Evolutionary conservation across 2,888 invertebrate species (phyloP).

Genomic region (Nomada ferruginata): DNA sequence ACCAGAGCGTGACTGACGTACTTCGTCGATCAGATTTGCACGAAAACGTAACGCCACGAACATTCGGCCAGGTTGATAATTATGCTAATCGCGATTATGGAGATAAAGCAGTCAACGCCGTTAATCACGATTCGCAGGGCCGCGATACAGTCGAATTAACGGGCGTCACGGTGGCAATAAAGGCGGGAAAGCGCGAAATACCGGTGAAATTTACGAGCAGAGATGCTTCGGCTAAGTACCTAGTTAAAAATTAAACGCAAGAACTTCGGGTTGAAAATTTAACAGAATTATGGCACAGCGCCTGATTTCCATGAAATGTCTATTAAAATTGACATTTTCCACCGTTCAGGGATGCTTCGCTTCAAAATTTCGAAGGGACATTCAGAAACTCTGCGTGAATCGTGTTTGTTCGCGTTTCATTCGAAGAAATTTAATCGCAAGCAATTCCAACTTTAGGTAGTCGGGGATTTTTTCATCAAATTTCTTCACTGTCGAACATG

Average conservation of each 20-base stretch:
- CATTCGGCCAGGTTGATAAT: constrained; percentile 46
- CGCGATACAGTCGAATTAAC: constrained; percentile 29
- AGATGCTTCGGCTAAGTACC: neutral
- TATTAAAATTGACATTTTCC: neutral
- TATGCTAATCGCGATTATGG: constrained; percentile 59
- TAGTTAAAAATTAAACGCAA: neutral
- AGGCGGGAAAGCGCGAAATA: neutral
- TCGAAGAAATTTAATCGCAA: neutral
- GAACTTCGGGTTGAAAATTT: neutral
- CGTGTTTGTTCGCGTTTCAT: neutral
- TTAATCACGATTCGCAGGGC: constrained; percentile 42
- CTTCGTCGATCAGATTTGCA: constrained; percentile 47
- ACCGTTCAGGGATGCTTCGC: neutral
- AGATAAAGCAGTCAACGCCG: constrained; percentile 55
- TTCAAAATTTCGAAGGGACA: neutral
- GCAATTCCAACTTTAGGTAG: neutral
- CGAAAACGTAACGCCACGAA: constrained; percentile 31
- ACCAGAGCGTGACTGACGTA: constrained; percentile 39
- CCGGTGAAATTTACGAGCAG: neutral
- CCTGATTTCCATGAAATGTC: neutral
- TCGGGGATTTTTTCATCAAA: too few relatives aligned
- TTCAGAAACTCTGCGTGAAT: neutral
- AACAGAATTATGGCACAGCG: neutral
- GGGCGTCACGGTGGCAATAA: neutral
- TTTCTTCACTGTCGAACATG: too few relatives aligned